Evolutionary conservation across 2,113 vertebrate genomes (phyloP).

Genomic region (Prunella himalayana): DNA sequence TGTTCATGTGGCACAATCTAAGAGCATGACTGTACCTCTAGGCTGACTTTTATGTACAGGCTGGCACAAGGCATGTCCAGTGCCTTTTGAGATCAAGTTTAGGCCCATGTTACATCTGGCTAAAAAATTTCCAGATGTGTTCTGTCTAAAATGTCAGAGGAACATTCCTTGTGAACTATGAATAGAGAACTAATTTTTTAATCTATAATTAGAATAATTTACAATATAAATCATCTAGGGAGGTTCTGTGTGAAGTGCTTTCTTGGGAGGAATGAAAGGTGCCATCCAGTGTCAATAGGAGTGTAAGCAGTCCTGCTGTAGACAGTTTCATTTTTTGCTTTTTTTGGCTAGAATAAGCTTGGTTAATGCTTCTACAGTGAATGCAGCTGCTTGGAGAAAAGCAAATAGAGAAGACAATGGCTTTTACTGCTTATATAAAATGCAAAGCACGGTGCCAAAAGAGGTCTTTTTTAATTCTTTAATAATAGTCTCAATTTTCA

Average conservation of each 20-base stretch:
- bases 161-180: neutral
- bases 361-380: neutral
- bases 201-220: neutral
- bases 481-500: neutral
- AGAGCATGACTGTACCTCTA: neutral
- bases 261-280: neutral
- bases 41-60: neutral
- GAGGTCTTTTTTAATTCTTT: neutral
- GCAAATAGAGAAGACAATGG: neutral
- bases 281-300: fast-evolving
- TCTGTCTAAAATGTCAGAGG: neutral
- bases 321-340: neutral
- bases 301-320: neutral
- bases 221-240: neutral
- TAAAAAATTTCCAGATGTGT: neutral
- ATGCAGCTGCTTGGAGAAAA: neutral
- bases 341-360: neutral
- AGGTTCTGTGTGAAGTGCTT: neutral
- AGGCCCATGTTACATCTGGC: neutral
- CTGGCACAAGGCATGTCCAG: neutral
- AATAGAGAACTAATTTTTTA: neutral
- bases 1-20: neutral
- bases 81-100: neutral
- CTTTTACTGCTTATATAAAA: neutral
- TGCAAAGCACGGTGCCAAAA: neutral